Conservation (phyloP, 2,888 invertebrate species). For the Sphinx pinastri region DNA sequence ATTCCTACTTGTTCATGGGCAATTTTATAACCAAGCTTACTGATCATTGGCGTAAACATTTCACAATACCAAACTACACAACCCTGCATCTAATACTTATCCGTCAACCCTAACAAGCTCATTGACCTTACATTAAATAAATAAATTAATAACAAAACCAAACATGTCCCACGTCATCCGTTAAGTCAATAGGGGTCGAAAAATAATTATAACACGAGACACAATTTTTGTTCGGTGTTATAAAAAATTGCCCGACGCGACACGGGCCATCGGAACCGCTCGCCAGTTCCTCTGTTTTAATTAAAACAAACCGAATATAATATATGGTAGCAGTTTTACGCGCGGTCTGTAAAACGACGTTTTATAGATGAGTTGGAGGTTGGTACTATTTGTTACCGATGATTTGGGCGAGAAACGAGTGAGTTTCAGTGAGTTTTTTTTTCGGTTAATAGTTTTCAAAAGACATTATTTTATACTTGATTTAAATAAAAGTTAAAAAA, state of each 20-base stretch:
- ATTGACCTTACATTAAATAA: conserved; percentile 8
- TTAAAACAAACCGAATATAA: conserved; percentile 72
- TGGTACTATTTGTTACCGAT: conserved; percentile 30
- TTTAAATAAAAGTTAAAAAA: no score
- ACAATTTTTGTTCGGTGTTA: conserved; percentile 52
- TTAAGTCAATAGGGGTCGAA: conserved; percentile 10
- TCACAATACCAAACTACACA: not conserved
- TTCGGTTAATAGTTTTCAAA: no score
- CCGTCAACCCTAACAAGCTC: not conserved
- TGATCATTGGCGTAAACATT: no score
- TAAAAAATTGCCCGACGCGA: conserved; percentile 54
- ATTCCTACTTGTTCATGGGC: no score
- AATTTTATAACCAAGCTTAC: not conserved
- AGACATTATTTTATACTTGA: no score
- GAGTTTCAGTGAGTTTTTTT: conserved; percentile 2
- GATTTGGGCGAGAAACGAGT: not conserved
- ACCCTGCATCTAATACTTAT: not conserved
- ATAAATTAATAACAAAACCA: conserved; percentile 11
- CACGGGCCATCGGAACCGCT: conserved; percentile 48
- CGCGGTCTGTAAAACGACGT: conserved; percentile 42
- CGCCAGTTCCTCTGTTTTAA: conserved; percentile 57
- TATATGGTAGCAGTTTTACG: conserved; percentile 60
- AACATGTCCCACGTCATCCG: conserved; percentile 17
- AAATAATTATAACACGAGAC: conserved; percentile 9
- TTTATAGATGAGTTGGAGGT: conserved; percentile 35